phyloP scores from a whole-genome alignment of 2,888 invertebrate genomes.

The Idaea aversata region DNA sequence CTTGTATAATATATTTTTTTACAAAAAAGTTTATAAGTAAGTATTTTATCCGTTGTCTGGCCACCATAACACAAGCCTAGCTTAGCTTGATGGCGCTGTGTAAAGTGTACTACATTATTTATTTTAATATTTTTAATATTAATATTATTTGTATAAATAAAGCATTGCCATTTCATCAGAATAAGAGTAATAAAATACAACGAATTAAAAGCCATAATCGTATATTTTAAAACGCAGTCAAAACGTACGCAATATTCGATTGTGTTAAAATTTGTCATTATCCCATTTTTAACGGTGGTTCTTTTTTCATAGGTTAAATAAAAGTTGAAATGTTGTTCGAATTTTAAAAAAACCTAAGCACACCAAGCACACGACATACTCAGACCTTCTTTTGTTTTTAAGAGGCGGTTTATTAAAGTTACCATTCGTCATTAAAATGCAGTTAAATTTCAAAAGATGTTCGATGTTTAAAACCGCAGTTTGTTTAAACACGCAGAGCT shows the following conservation, averaged over 20 bases:
- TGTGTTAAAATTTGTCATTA: slow-evolving; percentile 2
- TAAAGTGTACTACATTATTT: no score
- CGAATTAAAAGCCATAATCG: background rate
- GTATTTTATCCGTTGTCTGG: no score
- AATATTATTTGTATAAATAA: background rate
- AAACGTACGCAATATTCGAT: slow-evolving; percentile 1
- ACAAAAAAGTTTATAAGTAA: no score
- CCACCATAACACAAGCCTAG: no score
- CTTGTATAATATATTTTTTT: no score
- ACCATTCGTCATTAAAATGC: background rate
- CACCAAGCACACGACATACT: no score
- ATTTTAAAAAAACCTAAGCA: background rate
- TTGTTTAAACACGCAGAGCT: background rate
- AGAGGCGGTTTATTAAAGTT: background rate
- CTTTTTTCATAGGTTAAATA: background rate
- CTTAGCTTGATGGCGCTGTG: no score
- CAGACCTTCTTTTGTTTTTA: background rate
- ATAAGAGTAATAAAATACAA: background rate
- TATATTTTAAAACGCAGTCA: background rate
- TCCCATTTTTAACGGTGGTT: background rate
- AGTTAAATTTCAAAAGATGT: background rate
- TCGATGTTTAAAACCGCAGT: background rate
- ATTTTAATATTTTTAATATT: no score
- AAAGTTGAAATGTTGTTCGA: background rate
- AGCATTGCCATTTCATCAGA: background rate